Evolutionary conservation across 2,888 invertebrate species (phyloP).

Genomic region (Limenitis camilla): DNA sequence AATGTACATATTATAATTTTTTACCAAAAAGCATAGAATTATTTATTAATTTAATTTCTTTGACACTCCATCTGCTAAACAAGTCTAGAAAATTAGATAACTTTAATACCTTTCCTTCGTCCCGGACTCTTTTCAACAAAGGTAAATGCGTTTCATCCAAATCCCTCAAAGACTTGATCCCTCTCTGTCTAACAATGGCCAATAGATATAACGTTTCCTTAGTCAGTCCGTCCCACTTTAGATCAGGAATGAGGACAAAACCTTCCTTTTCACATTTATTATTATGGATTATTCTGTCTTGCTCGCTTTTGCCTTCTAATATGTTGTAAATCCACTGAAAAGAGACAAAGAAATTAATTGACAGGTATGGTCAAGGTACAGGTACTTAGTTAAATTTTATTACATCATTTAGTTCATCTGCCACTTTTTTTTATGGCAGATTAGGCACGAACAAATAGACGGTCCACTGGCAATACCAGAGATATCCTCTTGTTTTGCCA

Average conservation of each 20-base stretch:
- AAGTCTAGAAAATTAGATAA: background rate
- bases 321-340: constrained; percentile 97
- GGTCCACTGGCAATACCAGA: too few relatives aligned
- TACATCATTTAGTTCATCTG: too few relatives aligned
- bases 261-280: constrained; percentile 82
- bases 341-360: background rate
- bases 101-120: constrained; percentile 79
- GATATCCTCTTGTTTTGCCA: too few relatives aligned
- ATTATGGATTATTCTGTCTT: constrained; percentile 86
- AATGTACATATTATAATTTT: too few relatives aligned
- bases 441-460: too few relatives aligned
- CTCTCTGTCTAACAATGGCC: constrained; percentile 83
- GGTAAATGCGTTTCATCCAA: constrained; percentile 85
- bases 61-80: too few relatives aligned
- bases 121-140: constrained; percentile 85
- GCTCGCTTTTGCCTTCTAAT: constrained; percentile 91
- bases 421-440: too few relatives aligned
- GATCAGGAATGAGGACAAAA: constrained; percentile 92
- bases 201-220: constrained; percentile 88
- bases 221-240: constrained; percentile 93
- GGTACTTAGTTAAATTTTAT: too few relatives aligned
- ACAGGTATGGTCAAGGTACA: too few relatives aligned
- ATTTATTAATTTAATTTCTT: too few relatives aligned
- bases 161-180: constrained; percentile 89
- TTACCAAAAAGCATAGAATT: too few relatives aligned